phyloP scores from a whole-genome alignment of 2,113 vertebrate species.

The Melanocharis versteri region DNA sequence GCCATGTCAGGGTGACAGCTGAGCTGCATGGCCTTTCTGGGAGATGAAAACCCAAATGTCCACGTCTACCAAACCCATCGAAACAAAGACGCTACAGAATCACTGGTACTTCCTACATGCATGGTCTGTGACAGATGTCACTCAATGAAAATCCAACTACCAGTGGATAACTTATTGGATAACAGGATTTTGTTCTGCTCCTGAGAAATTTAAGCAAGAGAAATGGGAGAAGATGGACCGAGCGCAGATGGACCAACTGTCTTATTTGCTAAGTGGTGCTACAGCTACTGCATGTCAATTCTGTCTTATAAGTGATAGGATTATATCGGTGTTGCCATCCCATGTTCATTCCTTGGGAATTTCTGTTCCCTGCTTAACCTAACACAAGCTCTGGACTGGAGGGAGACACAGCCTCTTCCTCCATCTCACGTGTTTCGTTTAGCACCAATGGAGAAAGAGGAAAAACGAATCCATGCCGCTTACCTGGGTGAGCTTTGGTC shows the following conservation, averaged over 20 bases:
- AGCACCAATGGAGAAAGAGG: not conserved
- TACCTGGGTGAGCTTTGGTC: not conserved
- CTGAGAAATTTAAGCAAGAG: constrained; percentile 55
- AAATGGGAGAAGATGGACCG: constrained; percentile 49
- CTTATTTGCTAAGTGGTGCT: constrained; percentile 52
- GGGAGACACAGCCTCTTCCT: not conserved
- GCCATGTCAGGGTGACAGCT: not conserved
- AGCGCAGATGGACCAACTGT: constrained; percentile 54
- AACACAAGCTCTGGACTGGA: not conserved
- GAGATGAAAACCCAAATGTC: not conserved
- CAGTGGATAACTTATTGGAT: constrained; percentile 58
- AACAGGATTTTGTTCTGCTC: constrained; percentile 53
- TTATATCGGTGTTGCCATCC: not conserved
- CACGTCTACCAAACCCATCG: not conserved
- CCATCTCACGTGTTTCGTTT: accelerated
- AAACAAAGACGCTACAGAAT: constrained; percentile 10
- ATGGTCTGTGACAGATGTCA: constrained; percentile 32
- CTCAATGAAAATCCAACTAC: constrained; percentile 57
- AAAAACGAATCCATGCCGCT: not conserved
- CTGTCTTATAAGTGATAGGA: constrained; percentile 14
- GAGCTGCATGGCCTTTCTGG: not conserved
- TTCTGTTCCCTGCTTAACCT: constrained; percentile 25
- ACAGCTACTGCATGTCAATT: not conserved
- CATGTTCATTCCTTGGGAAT: not conserved
- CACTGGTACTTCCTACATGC: not conserved